Percentiles rank a stretch among this genome's conserved stretches.
Conservation (phyloP, 2,888 invertebrate genomes). For the Sepioteuthis lessoniana region DNA sequence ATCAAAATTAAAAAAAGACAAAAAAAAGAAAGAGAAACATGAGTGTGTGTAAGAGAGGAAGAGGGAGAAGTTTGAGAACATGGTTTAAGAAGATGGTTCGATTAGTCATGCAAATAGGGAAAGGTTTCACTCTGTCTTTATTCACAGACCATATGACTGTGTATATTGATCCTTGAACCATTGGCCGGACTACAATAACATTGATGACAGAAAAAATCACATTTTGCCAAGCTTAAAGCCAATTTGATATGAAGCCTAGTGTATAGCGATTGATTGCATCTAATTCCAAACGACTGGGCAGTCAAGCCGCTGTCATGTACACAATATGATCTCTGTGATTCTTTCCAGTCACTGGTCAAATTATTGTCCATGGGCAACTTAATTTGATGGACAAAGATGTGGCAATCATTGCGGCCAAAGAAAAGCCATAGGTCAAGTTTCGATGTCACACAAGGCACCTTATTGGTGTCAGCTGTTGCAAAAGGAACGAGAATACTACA, state of each 20-base stretch:
- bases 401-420: slow-evolving; percentile 33
- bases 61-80: background rate
- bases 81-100: background rate
- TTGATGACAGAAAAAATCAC: slow-evolving; percentile 33
- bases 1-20: background rate
- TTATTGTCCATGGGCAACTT: slow-evolving; percentile 33
- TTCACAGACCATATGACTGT: slow-evolving; percentile 18
- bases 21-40: background rate
- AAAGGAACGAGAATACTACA: background rate
- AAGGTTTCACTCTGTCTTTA: background rate
- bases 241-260: slow-evolving; percentile 33
- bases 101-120: background rate
- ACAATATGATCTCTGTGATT: background rate
- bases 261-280: background rate
- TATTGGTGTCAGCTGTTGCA: background rate
- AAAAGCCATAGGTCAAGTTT: background rate
- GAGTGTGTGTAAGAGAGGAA: background rate
- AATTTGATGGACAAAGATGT: slow-evolving; percentile 33
- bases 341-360: slow-evolving; percentile 10
- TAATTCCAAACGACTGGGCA: background rate
- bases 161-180: background rate
- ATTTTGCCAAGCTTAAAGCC: background rate
- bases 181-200: slow-evolving; percentile 1
- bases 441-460: background rate
- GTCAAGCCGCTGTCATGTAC: background rate